Base-by-base conservation (phyloP, 1,140 invertebrate species). In the Aphis craccivora region DNA sequence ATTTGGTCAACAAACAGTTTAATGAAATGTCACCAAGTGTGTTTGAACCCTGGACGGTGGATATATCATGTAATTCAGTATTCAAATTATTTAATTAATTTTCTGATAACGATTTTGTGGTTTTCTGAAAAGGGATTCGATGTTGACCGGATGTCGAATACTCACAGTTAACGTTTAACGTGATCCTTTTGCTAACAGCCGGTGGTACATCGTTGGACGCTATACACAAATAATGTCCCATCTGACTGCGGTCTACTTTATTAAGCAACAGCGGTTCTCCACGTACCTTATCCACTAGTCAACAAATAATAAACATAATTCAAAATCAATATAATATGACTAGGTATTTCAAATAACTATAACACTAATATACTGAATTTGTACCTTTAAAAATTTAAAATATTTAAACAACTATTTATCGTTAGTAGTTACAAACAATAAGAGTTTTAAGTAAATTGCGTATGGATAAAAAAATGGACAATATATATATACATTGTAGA, bases 121-220 rank as follows among this genome's bases (percentile, higher is more conserved):
- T 40, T 55, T 37, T 35, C 51, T 53, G 48, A 37, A 55, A 40
- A 53, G 48, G 88, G 88, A 53, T 8, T 37, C 11, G 51, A 9
- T 40, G 23, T 55, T 22, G 48, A 88, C 22, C 48, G 43, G 84
- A 86, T 14, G 45, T 2, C 53, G 45, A n/a, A 86, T 96, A 97
- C 98, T 98, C 96, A 98, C 98, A 98, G 95, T 98, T 98, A 93
- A 98, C 97, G 95, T 97, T 97, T 84, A 98, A 96, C 84, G 97
- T 97, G 94, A 98, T 97, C 94, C 98, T 95, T 95, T 98, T 98
- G 96, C 97, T 98, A 94, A 98, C 97, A 35, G 98, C 97, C 67
- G 98, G 98, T 94, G 97, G 98, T 43, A 98, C 97, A 95, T 98
- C 98, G 95, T 98, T 98, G 94, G 97, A 97, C 48, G 98, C 98